Conservation (phyloP, 2,888 invertebrate species). For the Phrixothrix hirtus region DNA sequence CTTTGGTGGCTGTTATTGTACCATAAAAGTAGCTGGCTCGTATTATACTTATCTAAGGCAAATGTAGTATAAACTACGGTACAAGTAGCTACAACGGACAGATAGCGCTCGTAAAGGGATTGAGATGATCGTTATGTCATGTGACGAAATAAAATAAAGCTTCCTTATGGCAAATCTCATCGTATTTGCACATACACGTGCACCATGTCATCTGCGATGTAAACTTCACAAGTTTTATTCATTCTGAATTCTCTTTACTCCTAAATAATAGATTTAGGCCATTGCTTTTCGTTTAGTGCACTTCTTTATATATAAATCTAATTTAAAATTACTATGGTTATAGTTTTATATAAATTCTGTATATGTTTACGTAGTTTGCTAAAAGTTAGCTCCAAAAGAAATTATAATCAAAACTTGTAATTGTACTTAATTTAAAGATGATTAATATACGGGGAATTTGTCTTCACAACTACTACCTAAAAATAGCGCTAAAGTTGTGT, state of each 20-base stretch:
- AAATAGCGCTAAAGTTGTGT: too few species aligned
- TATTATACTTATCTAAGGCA: constrained; percentile 51
- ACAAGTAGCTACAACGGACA: constrained; percentile 48
- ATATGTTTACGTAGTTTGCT: too few species aligned
- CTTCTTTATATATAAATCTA: too few species aligned
- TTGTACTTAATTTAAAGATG: too few species aligned
- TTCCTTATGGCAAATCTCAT: constrained; percentile 25
- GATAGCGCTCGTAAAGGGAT: constrained; percentile 51
- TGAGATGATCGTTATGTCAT: constrained; percentile 46
- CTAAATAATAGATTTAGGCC: not conserved
- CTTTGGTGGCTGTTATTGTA: constrained; percentile 54
- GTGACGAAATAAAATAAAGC: constrained; percentile 38
- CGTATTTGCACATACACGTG: constrained; percentile 24
- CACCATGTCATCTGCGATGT: constrained; percentile 16
- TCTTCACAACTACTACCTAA: too few species aligned
- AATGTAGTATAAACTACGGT: constrained; percentile 46
- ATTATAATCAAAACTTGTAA: too few species aligned
- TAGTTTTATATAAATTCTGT: not conserved
- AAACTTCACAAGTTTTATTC: constrained; percentile 12
- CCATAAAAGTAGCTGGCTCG: constrained; percentile 54
- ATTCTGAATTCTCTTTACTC: not conserved
- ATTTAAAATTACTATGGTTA: too few species aligned
- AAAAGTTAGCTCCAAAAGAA: too few species aligned
- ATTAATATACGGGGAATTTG: too few species aligned
- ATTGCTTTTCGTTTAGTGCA: too few species aligned